Conservation (phyloP, 2,888 invertebrate species). For the Laspeyria flexula region DNA sequence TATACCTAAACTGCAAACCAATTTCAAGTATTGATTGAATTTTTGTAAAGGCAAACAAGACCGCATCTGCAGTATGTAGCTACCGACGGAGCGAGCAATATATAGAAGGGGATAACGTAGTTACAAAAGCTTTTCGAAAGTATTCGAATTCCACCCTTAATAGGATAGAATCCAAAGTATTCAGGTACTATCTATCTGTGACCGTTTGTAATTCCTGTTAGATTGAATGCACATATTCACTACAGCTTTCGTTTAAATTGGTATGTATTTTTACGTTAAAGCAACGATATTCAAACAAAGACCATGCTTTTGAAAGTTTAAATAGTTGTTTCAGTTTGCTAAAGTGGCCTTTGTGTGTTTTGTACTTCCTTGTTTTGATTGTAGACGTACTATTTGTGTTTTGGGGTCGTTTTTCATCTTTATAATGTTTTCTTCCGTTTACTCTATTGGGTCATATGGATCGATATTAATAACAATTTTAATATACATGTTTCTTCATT, state of each 20-base stretch:
- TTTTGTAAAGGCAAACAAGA: too few species aligned
- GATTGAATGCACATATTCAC: slow-evolving; percentile 43
- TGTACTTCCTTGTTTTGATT: neutral
- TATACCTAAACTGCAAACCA: too few species aligned
- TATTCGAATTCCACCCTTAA: slow-evolving; percentile 50
- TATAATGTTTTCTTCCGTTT: neutral
- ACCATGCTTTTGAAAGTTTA: slow-evolving; percentile 1
- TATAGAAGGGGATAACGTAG: slow-evolving; percentile 25
- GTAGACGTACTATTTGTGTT: neutral
- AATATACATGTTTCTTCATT: neutral
- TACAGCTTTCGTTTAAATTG: slow-evolving; percentile 39
- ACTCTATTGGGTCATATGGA: too few species aligned
- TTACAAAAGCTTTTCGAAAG: slow-evolving; percentile 53
- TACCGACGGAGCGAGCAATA: too few species aligned
- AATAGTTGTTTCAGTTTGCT: slow-evolving; percentile 1
- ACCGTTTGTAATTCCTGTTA: slow-evolving; percentile 34
- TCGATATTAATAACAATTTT: too few species aligned
- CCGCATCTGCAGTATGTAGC: too few species aligned
- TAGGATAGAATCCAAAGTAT: slow-evolving; percentile 58
- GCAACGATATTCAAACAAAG: neutral
- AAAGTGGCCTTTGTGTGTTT: slow-evolving; percentile 2
- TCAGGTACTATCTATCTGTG: slow-evolving; percentile 51
- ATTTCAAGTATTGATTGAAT: too few species aligned
- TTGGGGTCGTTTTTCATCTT: slow-evolving; percentile 18
- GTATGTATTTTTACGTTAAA: slow-evolving; percentile 9